Evolutionary conservation across 23 tunicate species (phyloP).

Genomic region (Ascidia mentula): DNA sequence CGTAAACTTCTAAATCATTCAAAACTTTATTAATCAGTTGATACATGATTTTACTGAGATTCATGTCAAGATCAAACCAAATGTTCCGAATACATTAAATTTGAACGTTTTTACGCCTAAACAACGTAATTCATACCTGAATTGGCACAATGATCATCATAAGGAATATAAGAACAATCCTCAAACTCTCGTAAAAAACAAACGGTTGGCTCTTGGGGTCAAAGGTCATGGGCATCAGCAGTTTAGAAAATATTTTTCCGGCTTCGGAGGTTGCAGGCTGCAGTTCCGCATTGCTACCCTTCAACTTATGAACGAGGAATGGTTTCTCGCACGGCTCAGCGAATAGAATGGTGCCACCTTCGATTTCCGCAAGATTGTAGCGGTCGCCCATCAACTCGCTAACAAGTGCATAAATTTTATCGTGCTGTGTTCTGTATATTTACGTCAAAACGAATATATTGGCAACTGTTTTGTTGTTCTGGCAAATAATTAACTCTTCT

Average conservation of each 20-base stretch:
- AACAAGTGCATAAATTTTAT: too few relatives aligned
- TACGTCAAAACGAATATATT: neutral
- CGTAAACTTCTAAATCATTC: too few relatives aligned
- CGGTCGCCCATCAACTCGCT: constrained; percentile 52
- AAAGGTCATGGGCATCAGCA: constrained; percentile 70
- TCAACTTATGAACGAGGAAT: constrained; percentile 17
- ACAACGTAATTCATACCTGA: constrained; percentile 38
- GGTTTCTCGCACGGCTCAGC: constrained; percentile 19
- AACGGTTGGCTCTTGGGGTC: constrained; percentile 56
- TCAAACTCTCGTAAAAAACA: constrained; percentile 42
- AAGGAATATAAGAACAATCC: constrained; percentile 28
- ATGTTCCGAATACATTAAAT: too few relatives aligned
- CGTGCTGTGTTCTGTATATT: too few relatives aligned
- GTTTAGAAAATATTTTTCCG: constrained; percentile 15
- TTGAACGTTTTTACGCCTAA: too few relatives aligned
- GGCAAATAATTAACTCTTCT: neutral
- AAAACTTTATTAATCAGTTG: too few relatives aligned
- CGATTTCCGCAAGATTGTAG: constrained; percentile 40
- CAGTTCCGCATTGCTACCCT: neutral
- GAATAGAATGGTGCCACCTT: constrained; percentile 45
- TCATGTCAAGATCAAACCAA: too few relatives aligned
- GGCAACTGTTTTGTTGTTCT: neutral
- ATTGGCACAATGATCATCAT: constrained; percentile 70
- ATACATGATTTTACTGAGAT: too few relatives aligned
- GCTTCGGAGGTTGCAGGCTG: neutral